Base-by-base conservation (phyloP, 2,113 vertebrate genomes). In the Oryzias curvinotus region DNA sequence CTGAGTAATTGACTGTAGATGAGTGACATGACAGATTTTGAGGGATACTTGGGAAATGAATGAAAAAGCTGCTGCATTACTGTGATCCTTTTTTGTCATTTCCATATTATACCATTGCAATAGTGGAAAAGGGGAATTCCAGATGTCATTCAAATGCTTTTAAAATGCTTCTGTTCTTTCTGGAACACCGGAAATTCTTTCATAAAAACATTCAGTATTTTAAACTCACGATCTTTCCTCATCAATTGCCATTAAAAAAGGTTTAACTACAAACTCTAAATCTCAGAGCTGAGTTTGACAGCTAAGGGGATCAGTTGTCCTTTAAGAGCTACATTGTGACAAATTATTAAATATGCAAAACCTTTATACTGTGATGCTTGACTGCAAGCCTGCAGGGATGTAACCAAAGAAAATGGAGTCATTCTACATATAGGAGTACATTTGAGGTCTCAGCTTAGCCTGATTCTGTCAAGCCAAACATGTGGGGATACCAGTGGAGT, bases 391-490 rank as follows among this genome's bases (percentile, higher is more conserved):
- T 81, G 53, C 44, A 16, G 80, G 73, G 82, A 81, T 47, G 18
- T 66, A 48, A 64, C 77, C 68, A 64, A 55, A 86, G 68, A 76
- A 74, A 75, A 62, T 47, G 63, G 52, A 81, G 70, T 61, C 64
- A 82, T 82, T 79, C 78, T 73, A 75, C 52, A 76, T 61, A 73
- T 54, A 7, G 1, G 48, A 70, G 62, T 52, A 78, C 72, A 66
- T 81, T 83, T 62, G 66, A 58, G 53, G 67, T 73, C 52, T 71
- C 7, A 63, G 55, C 72, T 52, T 83, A 82, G 51, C 87, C 88
- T 87, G 73, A 88, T 88, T 90, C 87, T 90, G 85, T 82, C 85
- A 85, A 75, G 43, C 68, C 53, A 61, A 75, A 65, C 75, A 70
- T 58, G 62, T 58, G 50, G 68, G 81, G 74, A 69, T 73, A 76